A percentile compares a stretch with the other conserved stretches of the same genome.
Conservation (phyloP, 1,140 invertebrate genomes). For the Drosophila pruinosa region DNA sequence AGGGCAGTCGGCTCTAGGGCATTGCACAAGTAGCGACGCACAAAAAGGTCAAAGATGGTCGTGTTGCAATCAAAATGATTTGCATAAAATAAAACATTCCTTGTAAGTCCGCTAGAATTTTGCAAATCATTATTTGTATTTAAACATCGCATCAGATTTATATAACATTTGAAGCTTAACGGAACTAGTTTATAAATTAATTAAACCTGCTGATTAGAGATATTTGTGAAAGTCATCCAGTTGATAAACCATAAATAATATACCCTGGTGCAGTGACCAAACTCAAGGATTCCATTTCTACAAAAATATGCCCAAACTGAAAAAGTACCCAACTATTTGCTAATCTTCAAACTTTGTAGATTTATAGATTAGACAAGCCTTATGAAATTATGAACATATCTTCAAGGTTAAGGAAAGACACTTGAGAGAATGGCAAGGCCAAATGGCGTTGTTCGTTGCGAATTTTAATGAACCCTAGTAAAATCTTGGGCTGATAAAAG, state of each 20-base stretch:
- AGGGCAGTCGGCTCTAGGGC: slow-evolving; percentile 5
- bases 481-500: slow-evolving; percentile 8
- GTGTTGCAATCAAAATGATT: slow-evolving; percentile 47
- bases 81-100: slow-evolving; percentile 30
- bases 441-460: slow-evolving; percentile 14
- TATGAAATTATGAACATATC: slow-evolving; percentile 1
- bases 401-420: slow-evolving; percentile 20
- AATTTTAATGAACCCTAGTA: slow-evolving; percentile 9
- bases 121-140: slow-evolving; percentile 40
- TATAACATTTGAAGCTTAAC: slow-evolving; percentile 18
- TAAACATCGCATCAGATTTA: neutral
- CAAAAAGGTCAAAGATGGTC: slow-evolving; percentile 44
- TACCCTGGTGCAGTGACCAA: slow-evolving; percentile 14
- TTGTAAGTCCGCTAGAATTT: neutral
- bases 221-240: slow-evolving; percentile 31
- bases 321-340: neutral
- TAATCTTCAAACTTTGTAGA: neutral
- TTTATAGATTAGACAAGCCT: neutral
- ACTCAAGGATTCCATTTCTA: slow-evolving; percentile 16
- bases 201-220: slow-evolving; percentile 9
- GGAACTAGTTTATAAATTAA: slow-evolving; percentile 23
- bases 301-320: neutral
- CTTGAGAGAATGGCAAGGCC: slow-evolving; percentile 21
- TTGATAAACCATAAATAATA: slow-evolving; percentile 17
- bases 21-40: slow-evolving; percentile 32